Base-by-base conservation (phyloP, 2,888 invertebrate species). In the Cerceris rybyensis region DNA sequence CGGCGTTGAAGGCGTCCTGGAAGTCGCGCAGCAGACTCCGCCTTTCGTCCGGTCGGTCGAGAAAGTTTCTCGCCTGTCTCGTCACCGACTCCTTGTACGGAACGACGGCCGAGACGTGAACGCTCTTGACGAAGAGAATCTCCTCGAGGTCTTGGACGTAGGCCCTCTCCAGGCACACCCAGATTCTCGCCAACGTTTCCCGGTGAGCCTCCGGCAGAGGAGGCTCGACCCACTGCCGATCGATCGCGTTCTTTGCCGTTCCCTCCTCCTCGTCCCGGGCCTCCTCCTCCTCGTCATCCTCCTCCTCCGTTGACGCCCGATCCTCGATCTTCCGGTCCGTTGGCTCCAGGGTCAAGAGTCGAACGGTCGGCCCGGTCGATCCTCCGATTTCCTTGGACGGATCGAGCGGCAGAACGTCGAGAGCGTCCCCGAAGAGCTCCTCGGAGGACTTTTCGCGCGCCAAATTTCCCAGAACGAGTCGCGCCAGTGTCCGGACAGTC, bases 1-100 rank as follows among this genome's bases (percentile, higher is more conserved):
- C 93, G 28, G 93, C 92, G 90, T 96, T 96, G 82, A 94, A 95
- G 43, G 93, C 91, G 49, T 91, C 93, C 90, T 95, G 95, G 88
- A 96, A 95, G 17, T 92, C 88, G 60, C 92, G 88, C 7, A 96
- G 93, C 75, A 94, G 88, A 67, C 93, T 93, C 88, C 95, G 95
- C 88, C 94, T 95, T n/a, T 90, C 87, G 77, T 95, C 95, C 0
- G 95, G 94, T 73, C 94, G 89, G 5, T 92, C 92, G 55, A 95
- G 93, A 68, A 94, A 94, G 80, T 94, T 93, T 7, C 90, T 90
- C 93, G 95, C 94, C 89, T 94, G 93, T 59, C 93, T 93, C 83
- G 92, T 93, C 0, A 95, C 91, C 78, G 93, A 94, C 80, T 93
- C 92, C 7, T 93, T 91, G 84, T 95, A 95, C 0, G 95, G 95